Base-by-base conservation (phyloP, 2,888 invertebrate genomes). In the Uloborus plumipes region DNA sequence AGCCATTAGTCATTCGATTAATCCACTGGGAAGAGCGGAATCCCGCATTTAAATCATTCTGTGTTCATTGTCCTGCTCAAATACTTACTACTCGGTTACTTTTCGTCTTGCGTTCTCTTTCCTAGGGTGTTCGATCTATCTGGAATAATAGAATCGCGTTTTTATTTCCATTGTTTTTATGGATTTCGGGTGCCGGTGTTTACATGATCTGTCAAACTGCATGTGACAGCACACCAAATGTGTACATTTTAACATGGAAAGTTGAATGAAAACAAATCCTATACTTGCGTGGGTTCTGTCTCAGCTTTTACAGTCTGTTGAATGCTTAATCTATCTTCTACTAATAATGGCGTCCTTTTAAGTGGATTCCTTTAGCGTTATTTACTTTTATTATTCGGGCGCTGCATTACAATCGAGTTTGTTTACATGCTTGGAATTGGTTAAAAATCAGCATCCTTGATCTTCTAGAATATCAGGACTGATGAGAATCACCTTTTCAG, bases 71-170 rank as follows among this genome's bases (percentile, higher is more conserved):
- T 82, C 81, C 81, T 82, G 66, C 76, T 76, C 71, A 82, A 82
- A 82, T 82, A 82, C 81, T 82, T 71, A 82, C 76, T 82, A 82
- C 81, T 75, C 81, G 81, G 81, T 82, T 76, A 82, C 81, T 82
- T 39, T 82, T 80, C 64, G 81, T 69, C 75, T 39, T 70, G 61
- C 75, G 75, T 75, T 82, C 72, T 66, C 59, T 71, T 39, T 39
- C 39, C 70, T 51, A 59, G 75, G 70, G 75, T n/a, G n/a, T 82
- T 82, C 81, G 81, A 76, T 82, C 74, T 81, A 81, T 81, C 80
- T 74, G 73, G 74, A 49, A 81, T 70, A 74, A 39, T 74, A 81
- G 74, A 81, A 81, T 81, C 80, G 80, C 74, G 80, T 81, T 81
- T n/a, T 55, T 64, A 18, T 51, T 74, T 74, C 26, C 65, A 49